Conservation (phyloP, 1,140 invertebrate genomes). For the Calliphora vicina region DNA sequence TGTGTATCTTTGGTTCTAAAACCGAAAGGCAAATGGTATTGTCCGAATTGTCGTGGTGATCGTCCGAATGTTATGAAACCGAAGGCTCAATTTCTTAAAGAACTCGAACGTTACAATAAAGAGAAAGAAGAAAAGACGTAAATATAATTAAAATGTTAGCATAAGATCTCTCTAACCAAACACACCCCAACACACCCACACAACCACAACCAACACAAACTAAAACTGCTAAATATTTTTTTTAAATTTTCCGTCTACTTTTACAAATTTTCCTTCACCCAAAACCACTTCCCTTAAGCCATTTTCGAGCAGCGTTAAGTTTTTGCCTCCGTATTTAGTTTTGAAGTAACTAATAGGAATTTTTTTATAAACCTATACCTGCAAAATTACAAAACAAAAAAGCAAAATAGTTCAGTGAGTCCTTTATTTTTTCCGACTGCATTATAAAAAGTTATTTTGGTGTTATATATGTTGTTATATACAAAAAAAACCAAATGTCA, state of each 20-base stretch:
- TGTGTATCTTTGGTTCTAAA: slow-evolving; percentile 96
- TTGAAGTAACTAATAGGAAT: too few species aligned
- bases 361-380: too few species aligned
- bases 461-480: too few species aligned
- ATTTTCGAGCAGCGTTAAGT: too few species aligned
- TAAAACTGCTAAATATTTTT: not conserved
- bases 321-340: too few species aligned
- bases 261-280: not conserved
- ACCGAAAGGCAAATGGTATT: slow-evolving; percentile 99
- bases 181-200: not conserved
- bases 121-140: slow-evolving; percentile 91
- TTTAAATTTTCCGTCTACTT: not conserved
- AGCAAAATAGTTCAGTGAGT: too few species aligned
- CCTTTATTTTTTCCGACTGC: too few species aligned
- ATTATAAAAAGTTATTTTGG: too few species aligned
- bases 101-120: slow-evolving; percentile 88
- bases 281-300: not conserved
- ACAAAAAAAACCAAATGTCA: too few species aligned
- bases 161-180: not conserved
- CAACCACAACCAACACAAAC: not conserved
- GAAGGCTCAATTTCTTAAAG: slow-evolving; percentile 88
- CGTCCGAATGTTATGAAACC: slow-evolving; percentile 92
- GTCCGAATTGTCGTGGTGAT: slow-evolving; percentile 93
- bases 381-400: too few species aligned
- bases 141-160: slow-evolving; percentile 42